These are phyloP conservation scores for Trichomycterus rosablanca DNA, from an alignment of 2,113 vertebrate genomes.

Conservation along the genomic window DNA sequence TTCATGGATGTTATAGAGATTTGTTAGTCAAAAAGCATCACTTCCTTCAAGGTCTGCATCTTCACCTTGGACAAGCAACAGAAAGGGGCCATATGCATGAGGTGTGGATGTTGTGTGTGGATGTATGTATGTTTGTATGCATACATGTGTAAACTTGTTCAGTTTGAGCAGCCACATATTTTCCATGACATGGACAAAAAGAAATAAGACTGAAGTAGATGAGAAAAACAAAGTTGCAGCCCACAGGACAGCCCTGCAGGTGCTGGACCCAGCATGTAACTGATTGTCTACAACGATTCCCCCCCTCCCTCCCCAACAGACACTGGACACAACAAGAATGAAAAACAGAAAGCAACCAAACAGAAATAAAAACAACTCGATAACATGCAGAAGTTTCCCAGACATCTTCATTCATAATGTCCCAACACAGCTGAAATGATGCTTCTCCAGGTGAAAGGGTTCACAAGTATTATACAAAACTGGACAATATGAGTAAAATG, in stretches of 20 bases:
- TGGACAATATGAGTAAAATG: conserved; percentile 71
- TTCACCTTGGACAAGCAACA: conserved; percentile 65
- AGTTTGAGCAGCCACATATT: conserved; percentile 64
- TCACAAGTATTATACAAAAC: conserved; percentile 70
- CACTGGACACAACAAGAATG: conserved; percentile 52
- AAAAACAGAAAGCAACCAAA: conserved; percentile 39
- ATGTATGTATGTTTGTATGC: conserved; percentile 26
- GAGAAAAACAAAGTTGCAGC: conserved; percentile 50
- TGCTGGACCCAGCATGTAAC: conserved; percentile 66
- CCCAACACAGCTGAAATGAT: conserved; percentile 63
- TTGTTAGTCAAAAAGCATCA: conserved; percentile 77
- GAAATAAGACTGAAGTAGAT: conserved; percentile 64
- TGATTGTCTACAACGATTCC: conserved; percentile 75
- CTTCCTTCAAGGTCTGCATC: conserved; percentile 70
- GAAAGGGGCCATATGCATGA: conserved; percentile 64
- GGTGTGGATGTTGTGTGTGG: conserved; percentile 56
- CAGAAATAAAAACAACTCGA: conserved; percentile 33
- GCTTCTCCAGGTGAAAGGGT: conserved; percentile 62
- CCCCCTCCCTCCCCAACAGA: no score
- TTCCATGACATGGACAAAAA: conserved; percentile 53
- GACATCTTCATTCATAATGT: conserved; percentile 64
- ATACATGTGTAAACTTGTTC: conserved; percentile 57
- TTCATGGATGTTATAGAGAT: conserved; percentile 77
- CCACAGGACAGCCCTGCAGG: conserved; percentile 57
- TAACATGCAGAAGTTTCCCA: conserved; percentile 68